Percentiles rank a stretch among this genome's conserved stretches.
phyloP scores from a whole-genome alignment of 2,888 invertebrate species.

The Enoplolaimus lenunculus region DNA sequence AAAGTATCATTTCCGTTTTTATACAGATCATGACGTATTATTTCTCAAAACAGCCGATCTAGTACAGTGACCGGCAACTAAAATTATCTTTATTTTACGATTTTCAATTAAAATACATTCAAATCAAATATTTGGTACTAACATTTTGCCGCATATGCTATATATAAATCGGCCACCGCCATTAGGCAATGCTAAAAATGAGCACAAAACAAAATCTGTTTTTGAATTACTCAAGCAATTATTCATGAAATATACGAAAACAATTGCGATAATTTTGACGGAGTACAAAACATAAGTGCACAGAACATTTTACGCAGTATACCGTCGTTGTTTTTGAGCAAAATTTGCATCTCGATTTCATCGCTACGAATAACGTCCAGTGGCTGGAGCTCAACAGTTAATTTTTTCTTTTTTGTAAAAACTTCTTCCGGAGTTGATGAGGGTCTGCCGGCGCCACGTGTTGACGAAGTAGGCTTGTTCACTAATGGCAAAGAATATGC shows the following conservation, averaged over 20 bases:
- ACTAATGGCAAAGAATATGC: not conserved
- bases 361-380: not conserved
- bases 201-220: too few species aligned
- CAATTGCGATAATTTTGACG: not conserved
- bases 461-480: not conserved
- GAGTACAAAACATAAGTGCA: slow-evolving; percentile 1
- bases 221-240: too few species aligned
- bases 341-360: slow-evolving; percentile 5
- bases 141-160: too few species aligned
- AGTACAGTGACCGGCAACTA: too few species aligned
- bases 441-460: not conserved
- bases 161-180: too few species aligned
- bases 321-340: not conserved
- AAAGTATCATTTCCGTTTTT: too few species aligned
- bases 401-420: not conserved
- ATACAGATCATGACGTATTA: too few species aligned
- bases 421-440: not conserved
- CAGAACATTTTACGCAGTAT: not conserved
- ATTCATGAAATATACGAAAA: not conserved
- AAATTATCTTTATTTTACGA: too few species aligned
- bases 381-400: not conserved
- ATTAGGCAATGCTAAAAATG: too few species aligned
- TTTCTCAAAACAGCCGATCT: too few species aligned
- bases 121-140: too few species aligned
- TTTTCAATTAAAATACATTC: too few species aligned